Evolutionary conservation across 2,888 invertebrate genomes (phyloP).

Genomic region (Congeria kusceri): DNA sequence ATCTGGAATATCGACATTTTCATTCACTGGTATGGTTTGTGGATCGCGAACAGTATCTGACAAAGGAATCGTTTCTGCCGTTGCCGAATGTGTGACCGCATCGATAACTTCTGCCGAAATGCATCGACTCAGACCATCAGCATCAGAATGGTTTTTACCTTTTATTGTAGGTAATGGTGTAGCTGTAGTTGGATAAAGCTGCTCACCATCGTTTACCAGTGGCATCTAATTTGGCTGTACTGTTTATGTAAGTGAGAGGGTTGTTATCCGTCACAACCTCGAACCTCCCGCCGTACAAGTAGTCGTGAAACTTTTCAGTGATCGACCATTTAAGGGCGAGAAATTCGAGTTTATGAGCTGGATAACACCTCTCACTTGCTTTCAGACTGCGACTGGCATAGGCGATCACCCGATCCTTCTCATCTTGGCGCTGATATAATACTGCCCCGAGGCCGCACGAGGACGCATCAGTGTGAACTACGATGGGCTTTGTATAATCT

Average conservation of each 20-base stretch:
- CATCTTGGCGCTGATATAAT: constrained; percentile 4
- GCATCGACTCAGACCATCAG: neutral
- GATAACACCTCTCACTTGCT: no score
- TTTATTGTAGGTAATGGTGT: neutral
- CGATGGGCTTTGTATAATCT: neutral
- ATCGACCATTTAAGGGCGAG: neutral
- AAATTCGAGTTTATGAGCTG: no score
- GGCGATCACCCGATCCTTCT: neutral
- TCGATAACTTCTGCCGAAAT: no score
- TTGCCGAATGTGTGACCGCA: no score
- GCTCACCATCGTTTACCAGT: neutral
- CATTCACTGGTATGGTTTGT: no score
- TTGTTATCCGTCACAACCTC: neutral
- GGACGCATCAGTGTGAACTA: constrained; percentile 2
- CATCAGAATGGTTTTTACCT: neutral
- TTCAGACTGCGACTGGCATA: constrained; percentile 1
- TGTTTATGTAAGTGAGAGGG: neutral
- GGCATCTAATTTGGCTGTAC: neutral
- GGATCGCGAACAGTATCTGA: no score
- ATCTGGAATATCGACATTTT: no score
- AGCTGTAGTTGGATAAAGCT: neutral
- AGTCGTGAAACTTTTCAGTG: neutral
- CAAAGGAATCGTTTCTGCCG: no score
- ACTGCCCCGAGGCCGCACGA: constrained; percentile 2
- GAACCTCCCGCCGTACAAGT: neutral